phyloP scores from a whole-genome alignment of 2,888 invertebrate genomes.

The Tribolium freemani region DNA sequence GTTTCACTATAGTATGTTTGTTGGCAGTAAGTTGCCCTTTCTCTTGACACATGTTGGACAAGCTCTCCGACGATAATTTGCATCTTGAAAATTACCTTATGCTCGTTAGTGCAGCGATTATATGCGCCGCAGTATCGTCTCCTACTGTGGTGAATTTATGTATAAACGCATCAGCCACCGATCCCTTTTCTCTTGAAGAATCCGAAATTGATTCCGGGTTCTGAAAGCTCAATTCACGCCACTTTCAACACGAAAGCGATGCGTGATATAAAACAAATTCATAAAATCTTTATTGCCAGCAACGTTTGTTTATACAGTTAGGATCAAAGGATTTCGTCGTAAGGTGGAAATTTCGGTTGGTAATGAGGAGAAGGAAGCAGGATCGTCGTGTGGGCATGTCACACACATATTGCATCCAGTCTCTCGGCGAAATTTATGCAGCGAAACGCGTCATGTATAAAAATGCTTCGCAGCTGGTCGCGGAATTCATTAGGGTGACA shows the following conservation, averaged over 20 bases:
- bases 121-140: neutral
- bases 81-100: constrained; percentile 2
- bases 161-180: neutral
- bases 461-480: constrained; percentile 63
- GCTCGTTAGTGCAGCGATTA: neutral
- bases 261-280: constrained; percentile 32
- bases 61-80: neutral
- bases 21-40: too few species aligned
- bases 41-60: neutral
- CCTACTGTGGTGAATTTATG: constrained; percentile 4
- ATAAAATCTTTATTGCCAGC: constrained; percentile 30
- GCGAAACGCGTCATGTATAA: constrained; percentile 58
- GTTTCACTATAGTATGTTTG: neutral
- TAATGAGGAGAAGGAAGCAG: constrained; percentile 39
- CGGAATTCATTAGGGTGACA: constrained; percentile 64
- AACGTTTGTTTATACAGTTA: constrained; percentile 27
- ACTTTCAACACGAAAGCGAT: constrained; percentile 29
- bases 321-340: constrained; percentile 20
- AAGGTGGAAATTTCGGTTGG: constrained; percentile 29
- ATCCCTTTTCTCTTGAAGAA: constrained; percentile 1
- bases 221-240: constrained; percentile 26
- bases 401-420: constrained; percentile 51
- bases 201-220: constrained; percentile 1
- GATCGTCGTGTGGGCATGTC: constrained; percentile 49
- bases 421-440: constrained; percentile 56